Conservation (phyloP, 1,140 invertebrate species). For the Marisa cornuarietis region DNA sequence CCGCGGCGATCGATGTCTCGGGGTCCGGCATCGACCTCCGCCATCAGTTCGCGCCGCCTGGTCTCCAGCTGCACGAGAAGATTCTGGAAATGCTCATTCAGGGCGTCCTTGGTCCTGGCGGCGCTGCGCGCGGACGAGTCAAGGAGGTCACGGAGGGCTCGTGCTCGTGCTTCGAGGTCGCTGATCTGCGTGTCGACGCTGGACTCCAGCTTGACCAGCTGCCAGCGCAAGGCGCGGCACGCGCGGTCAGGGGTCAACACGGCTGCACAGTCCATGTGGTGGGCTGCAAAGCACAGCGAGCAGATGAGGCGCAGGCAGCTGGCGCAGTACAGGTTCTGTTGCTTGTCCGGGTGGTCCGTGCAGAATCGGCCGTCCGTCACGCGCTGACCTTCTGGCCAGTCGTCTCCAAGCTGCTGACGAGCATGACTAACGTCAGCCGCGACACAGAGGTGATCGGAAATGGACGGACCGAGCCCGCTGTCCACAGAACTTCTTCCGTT, state of each 20-base stretch:
- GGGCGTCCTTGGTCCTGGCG: neutral
- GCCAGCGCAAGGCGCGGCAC: constrained; percentile 1
- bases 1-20: no score
- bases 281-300: neutral
- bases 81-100: neutral
- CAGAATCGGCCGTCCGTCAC: neutral
- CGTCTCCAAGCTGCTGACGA: neutral
- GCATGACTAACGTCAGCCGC: neutral
- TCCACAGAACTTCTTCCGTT: neutral
- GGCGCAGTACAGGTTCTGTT: constrained; percentile 3
- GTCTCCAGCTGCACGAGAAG: neutral
- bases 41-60: neutral
- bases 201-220: neutral
- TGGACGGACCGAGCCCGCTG: constrained; percentile 1
- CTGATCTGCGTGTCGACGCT: neutral
- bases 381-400: no score
- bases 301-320: neutral
- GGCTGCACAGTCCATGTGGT: neutral
- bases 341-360: neutral
- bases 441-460: neutral
- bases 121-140: no score
- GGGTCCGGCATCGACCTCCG: neutral
- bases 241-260: constrained; percentile 7
- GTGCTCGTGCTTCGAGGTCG: neutral
- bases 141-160: neutral